phyloP scores from a whole-genome alignment of 1,140 invertebrate genomes.

The Drosophila takahashii region DNA sequence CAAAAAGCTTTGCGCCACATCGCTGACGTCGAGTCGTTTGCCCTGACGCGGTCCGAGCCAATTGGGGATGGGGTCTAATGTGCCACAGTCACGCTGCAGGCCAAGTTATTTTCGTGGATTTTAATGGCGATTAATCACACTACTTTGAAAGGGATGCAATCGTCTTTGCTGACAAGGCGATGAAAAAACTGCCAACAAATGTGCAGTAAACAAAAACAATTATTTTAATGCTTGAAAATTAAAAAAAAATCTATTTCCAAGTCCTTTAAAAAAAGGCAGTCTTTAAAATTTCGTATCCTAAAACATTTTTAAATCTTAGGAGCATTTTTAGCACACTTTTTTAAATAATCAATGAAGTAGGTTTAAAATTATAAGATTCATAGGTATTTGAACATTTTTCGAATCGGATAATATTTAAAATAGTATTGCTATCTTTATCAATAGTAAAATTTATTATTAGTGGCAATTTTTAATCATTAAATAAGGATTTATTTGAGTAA shows the following conservation, averaged over 20 bases:
- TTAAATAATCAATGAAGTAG: no score
- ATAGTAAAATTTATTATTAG: no score
- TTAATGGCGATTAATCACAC: conserved; percentile 35
- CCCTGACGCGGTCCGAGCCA: conserved; percentile 66
- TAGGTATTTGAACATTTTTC: no score
- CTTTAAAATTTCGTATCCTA: no score
- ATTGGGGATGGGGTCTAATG: conserved; percentile 55
- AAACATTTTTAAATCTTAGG: no score
- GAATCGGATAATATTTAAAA: no score
- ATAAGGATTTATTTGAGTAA: not conserved
- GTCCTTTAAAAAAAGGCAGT: no score
- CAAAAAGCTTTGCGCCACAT: conserved; percentile 69
- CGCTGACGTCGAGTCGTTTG: conserved; percentile 52
- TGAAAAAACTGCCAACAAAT: not conserved
- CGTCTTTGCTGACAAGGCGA: not conserved
- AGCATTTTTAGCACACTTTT: no score
- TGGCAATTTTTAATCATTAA: not conserved
- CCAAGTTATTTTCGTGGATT: conserved; percentile 50
- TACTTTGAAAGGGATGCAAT: conserved; percentile 1
- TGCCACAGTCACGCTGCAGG: conserved; percentile 44
- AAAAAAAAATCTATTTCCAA: no score
- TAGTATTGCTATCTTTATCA: no score
- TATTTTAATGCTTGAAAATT: no score
- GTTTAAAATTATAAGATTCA: no score
- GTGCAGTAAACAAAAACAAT: not conserved